Percentiles rank a stretch among this genome's conserved stretches.
phyloP scores from a whole-genome alignment of 2,113 vertebrate species.

The Myotis yumanensis region DNA sequence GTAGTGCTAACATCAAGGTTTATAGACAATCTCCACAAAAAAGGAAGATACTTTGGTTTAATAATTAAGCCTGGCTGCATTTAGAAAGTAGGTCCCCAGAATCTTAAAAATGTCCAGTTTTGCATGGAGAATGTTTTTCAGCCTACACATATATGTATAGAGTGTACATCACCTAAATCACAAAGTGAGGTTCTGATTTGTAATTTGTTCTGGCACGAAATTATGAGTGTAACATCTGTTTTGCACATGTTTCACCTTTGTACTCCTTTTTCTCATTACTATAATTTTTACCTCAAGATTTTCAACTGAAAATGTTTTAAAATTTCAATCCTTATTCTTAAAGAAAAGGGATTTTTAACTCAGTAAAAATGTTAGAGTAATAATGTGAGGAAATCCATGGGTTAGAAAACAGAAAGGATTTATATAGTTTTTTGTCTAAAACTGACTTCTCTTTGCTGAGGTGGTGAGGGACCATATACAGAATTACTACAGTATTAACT shows the following conservation, averaged over 20 bases:
- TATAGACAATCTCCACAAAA: slow-evolving; percentile 39
- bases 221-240: slow-evolving; percentile 76
- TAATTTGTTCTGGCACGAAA: slow-evolving; percentile 77
- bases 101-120: slow-evolving; percentile 23
- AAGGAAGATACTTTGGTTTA: slow-evolving; percentile 63
- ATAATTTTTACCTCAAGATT: slow-evolving; percentile 53
- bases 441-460: not conserved
- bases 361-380: not conserved
- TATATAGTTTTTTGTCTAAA: not conserved
- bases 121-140: slow-evolving; percentile 61
- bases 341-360: not conserved
- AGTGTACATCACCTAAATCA: slow-evolving; percentile 56
- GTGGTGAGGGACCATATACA: not conserved
- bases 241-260: slow-evolving; percentile 78
- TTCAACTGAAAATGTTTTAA: slow-evolving; percentile 64
- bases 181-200: slow-evolving; percentile 75
- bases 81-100: slow-evolving; percentile 63
- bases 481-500: not conserved
- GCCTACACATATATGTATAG: slow-evolving; percentile 71
- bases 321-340: slow-evolving; percentile 14
- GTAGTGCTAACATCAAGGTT: slow-evolving; percentile 37
- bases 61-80: slow-evolving; percentile 25
- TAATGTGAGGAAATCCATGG: not conserved
- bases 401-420: not conserved
- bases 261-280: slow-evolving; percentile 71